Conservation (phyloP, 2,113 vertebrate genomes). For the Melanerpes formicivorus region DNA sequence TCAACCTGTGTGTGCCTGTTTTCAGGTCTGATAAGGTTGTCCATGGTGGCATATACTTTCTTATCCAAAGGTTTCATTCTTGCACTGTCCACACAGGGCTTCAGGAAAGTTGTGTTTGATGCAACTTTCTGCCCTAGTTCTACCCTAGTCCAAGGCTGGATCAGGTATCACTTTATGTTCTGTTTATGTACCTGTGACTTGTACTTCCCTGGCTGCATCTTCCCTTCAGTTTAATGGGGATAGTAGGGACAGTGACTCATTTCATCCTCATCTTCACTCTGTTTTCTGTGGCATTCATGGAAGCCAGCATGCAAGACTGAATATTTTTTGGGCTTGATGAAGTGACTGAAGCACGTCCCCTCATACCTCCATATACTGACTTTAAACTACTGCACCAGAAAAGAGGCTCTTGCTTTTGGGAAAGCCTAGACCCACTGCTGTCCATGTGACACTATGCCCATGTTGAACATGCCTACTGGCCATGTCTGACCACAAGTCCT, state of each 20-base stretch:
- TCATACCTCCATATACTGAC: rapidly evolving
- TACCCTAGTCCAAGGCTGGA: neutral
- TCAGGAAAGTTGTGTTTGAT: neutral
- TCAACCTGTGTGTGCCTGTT: slow-evolving; percentile 24
- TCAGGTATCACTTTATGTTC: neutral
- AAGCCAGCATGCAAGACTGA: neutral
- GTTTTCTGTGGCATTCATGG: neutral
- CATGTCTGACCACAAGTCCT: neutral
- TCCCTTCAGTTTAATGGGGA: neutral
- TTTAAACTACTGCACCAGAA: neutral
- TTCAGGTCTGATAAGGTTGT: slow-evolving; percentile 41
- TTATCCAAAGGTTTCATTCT: slow-evolving; percentile 8
- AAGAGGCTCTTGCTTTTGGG: neutral
- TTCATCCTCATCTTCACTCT: neutral
- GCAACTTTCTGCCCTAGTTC: neutral
- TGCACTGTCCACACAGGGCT: neutral
- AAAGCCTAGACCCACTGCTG: neutral
- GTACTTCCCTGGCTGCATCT: neutral
- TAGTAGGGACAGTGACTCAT: no score
- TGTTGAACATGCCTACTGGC: neutral
- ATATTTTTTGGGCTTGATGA: neutral
- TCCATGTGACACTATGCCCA: no score
- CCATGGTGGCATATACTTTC: neutral
- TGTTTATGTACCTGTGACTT: neutral
- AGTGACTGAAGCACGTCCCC: neutral